These are phyloP conservation scores for Ascaphus truei DNA, from an alignment of 2,113 vertebrate species.

Conservation along the genomic window DNA sequence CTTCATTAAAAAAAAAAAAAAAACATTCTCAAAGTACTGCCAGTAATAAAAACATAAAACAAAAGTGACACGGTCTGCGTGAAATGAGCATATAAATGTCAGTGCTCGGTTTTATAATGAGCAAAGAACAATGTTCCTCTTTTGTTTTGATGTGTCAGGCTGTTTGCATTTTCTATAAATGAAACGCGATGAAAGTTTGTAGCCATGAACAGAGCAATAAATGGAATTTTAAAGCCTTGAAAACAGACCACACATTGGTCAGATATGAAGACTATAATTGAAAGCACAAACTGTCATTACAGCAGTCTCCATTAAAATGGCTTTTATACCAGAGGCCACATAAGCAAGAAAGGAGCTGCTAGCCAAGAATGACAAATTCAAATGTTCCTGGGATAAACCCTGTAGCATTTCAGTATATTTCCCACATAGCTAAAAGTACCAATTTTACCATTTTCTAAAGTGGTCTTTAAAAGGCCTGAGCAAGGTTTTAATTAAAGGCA, in stretches of 20 bases:
- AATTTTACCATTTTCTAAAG: too few species aligned
- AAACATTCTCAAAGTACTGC: neutral
- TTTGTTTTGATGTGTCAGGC: too few species aligned
- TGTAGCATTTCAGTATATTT: too few species aligned
- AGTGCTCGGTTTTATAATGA: neutral
- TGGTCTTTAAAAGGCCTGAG: neutral
- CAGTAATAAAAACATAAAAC: neutral
- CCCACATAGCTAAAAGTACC: too few species aligned
- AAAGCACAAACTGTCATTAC: neutral
- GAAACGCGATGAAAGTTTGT: neutral
- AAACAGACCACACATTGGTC: neutral
- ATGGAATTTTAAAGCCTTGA: neutral
- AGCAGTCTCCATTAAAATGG: neutral
- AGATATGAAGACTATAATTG: too few species aligned
- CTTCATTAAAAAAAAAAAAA: too few species aligned
- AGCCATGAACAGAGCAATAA: neutral
- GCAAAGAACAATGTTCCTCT: neutral
- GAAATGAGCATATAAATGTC: too few species aligned
- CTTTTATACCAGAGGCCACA: neutral
- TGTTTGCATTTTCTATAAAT: neutral
- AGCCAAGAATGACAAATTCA: too few species aligned
- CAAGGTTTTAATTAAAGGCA: neutral
- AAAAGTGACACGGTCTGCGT: neutral
- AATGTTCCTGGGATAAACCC: too few species aligned
- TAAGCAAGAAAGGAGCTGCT: too few species aligned